phyloP scores from a whole-genome alignment of 2,888 invertebrate species.

The Mesopsocus fuscifrons region DNA sequence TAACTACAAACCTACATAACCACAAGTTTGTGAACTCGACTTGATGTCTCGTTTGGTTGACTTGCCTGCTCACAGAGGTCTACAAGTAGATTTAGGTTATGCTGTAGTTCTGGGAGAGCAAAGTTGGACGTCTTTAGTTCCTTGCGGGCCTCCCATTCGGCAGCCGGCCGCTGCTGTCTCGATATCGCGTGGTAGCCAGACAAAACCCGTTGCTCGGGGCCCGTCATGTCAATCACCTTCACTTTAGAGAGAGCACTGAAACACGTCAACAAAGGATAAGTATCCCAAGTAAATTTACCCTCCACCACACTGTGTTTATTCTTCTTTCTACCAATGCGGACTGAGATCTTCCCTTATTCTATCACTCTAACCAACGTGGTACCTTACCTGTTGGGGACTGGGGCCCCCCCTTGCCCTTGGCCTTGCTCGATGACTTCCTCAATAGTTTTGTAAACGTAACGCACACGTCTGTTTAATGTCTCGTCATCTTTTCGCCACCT shows the following conservation, averaged over 20 bases:
- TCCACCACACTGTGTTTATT: too few relatives aligned
- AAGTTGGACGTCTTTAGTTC: conserved; percentile 43
- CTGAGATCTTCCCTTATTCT: background rate
- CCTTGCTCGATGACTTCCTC: conserved; percentile 83
- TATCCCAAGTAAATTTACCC: background rate
- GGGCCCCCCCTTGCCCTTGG: too few relatives aligned
- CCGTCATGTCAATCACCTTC: conserved; percentile 98
- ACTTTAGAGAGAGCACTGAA: conserved; percentile 57
- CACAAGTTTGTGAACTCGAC: too few relatives aligned
- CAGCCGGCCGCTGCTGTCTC: conserved; percentile 33
- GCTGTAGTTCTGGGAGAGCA: conserved; percentile 70
- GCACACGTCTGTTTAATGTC: conserved; percentile 23
- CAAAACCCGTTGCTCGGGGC: conserved; percentile 78
- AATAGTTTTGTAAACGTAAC: conserved; percentile 66
- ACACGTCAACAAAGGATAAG: conserved; percentile 7
- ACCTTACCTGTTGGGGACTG: too few relatives aligned
- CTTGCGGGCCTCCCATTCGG: conserved; percentile 36
- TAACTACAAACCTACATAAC: too few relatives aligned
- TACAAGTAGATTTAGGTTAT: conserved; percentile 80
- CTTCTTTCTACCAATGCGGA: too few relatives aligned
- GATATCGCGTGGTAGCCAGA: conserved; percentile 85
- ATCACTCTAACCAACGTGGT: background rate
- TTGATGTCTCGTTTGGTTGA: too few relatives aligned
- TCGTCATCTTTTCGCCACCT: conserved; percentile 47
- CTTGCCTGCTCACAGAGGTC: conserved; percentile 84